Percentiles rank a stretch among this genome's conserved stretches.
Conservation (phyloP, 2,113 vertebrate species). For the Cochlearius cochlearius region DNA sequence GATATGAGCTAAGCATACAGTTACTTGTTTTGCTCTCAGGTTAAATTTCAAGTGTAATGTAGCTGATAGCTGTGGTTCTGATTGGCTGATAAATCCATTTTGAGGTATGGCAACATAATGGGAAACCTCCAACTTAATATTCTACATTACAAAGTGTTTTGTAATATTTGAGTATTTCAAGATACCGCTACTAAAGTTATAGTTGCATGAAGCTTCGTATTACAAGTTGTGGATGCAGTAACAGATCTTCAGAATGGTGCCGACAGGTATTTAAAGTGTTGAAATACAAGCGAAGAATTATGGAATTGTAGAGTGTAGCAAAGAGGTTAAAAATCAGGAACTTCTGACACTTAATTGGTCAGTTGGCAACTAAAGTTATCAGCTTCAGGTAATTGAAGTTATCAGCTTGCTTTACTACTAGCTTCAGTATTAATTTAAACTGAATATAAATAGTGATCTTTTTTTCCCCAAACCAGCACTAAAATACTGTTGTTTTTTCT, state of each 20-base stretch:
- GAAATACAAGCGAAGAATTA: not conserved
- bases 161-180: not conserved
- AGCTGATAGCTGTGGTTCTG: not conserved
- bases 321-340: not conserved
- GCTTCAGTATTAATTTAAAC: not conserved
- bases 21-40: not conserved
- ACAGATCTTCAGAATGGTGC: not conserved
- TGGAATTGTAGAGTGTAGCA: not conserved
- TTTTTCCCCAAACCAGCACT: not conserved
- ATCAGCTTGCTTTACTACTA: not conserved
- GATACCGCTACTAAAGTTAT: not conserved
- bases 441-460: not conserved
- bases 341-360: not conserved
- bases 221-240: not conserved
- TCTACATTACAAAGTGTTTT: not conserved
- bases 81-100: not conserved
- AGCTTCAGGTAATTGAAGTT: not conserved
- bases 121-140: not conserved
- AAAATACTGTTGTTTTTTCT: not conserved
- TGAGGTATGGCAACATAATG: not conserved
- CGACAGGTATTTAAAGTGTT: not conserved
- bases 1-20: not conserved
- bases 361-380: not conserved
- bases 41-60: not conserved
- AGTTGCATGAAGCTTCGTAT: not conserved